Percentiles rank a stretch among this genome's conserved stretches.
phyloP scores from a whole-genome alignment of 1,140 invertebrate genomes.

The Leptinotarsa lineolata region DNA sequence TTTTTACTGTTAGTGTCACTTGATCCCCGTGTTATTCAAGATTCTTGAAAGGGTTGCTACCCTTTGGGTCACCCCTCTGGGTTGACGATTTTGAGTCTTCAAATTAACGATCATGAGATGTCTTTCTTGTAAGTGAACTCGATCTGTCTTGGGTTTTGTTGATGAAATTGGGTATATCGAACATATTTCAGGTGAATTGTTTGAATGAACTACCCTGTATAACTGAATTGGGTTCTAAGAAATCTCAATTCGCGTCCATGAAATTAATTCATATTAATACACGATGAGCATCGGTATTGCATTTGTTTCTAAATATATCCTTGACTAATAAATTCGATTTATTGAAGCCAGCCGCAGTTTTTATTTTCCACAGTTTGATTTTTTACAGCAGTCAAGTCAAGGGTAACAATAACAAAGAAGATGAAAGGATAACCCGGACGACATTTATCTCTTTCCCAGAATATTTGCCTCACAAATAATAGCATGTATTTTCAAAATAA shows the following conservation, averaged over 20 bases:
- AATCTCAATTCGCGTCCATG: background rate
- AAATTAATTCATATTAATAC: conserved; percentile 15
- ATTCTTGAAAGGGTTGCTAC: too few relatives aligned
- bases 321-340: background rate
- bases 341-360: background rate
- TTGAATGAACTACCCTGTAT: too few relatives aligned
- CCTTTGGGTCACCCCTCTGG: too few relatives aligned
- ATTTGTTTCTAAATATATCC: conserved; percentile 20
- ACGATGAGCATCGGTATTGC: background rate
- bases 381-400: background rate
- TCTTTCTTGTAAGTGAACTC: too few relatives aligned
- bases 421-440: background rate
- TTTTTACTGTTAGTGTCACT: too few relatives aligned
- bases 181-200: too few relatives aligned
- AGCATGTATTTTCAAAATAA: background rate
- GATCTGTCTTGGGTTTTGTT: too few relatives aligned
- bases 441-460: background rate
- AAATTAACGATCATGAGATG: too few relatives aligned
- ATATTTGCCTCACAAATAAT: background rate
- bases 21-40: too few relatives aligned
- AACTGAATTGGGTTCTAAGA: background rate
- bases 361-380: background rate
- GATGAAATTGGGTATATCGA: too few relatives aligned
- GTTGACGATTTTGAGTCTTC: too few relatives aligned
- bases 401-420: background rate